These are phyloP conservation scores for Siderastrea siderea DNA, from an alignment of 92 coral and sea anemone genomes.

Conservation along the genomic window DNA sequence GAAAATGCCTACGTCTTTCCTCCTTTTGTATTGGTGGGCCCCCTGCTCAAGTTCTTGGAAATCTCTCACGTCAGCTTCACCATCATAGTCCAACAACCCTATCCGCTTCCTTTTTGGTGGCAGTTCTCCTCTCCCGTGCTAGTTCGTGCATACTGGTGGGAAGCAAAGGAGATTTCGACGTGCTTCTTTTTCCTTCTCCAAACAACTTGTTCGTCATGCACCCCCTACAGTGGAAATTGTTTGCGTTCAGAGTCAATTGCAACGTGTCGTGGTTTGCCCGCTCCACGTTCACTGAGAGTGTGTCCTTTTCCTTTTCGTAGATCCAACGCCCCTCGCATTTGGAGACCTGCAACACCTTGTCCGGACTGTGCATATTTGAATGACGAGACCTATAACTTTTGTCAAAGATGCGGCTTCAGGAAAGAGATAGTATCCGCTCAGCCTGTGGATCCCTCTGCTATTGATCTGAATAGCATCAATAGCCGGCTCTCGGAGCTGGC, in stretches of 20 bases:
- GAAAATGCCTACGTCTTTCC: no score
- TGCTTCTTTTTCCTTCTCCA: constrained; percentile 17
- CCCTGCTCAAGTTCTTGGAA: no score
- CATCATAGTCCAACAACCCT: no score
- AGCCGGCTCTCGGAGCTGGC: background rate
- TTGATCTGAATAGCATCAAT: background rate
- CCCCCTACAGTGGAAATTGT: constrained; percentile 45
- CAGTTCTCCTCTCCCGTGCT: background rate
- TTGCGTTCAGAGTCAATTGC: constrained; percentile 27
- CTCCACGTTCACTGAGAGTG: no score
- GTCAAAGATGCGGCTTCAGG: constrained; percentile 11
- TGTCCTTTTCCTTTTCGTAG: background rate
- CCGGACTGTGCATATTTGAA: constrained; percentile 22
- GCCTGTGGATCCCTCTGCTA: constrained; percentile 1
- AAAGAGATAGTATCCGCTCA: background rate
- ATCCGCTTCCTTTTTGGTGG: constrained; percentile 28
- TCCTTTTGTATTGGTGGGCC: no score
- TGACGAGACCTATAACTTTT: constrained; percentile 21
- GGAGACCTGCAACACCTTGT: constrained; percentile 31
- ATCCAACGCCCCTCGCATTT: background rate
- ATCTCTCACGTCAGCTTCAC: no score
- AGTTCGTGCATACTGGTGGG: no score
- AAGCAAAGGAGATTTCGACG: constrained; percentile 29
- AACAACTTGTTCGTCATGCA: background rate
- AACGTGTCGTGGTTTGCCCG: background rate